Evolutionary conservation across 1,140 invertebrate species (phyloP).

Genomic region (Hyposmocoma kahamanoa): DNA sequence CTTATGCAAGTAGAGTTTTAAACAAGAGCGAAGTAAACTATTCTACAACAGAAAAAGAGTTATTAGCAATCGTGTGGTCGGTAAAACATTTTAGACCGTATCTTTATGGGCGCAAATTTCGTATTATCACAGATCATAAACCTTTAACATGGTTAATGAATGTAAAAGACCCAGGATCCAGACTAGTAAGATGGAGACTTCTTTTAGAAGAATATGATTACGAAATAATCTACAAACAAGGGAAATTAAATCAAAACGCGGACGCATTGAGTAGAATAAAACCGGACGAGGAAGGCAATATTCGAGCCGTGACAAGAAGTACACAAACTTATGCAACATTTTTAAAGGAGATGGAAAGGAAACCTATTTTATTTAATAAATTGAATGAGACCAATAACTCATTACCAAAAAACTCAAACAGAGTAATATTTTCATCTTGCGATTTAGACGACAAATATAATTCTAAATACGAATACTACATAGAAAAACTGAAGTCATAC

Average conservation of each 20-base stretch:
- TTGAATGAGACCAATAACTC: background rate
- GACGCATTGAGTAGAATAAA: conserved; percentile 37
- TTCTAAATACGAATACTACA: background rate
- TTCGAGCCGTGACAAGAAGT: background rate
- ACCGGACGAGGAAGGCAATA: background rate
- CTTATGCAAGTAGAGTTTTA: conserved; percentile 3
- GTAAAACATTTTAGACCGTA: conserved; percentile 64
- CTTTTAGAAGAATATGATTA: conserved; percentile 61
- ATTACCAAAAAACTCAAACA: background rate
- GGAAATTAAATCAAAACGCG: conserved; percentile 38
- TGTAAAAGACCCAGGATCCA: conserved; percentile 53
- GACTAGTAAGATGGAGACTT: conserved; percentile 58
- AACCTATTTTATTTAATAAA: background rate
- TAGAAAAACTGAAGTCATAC: background rate
- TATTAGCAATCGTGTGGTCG: conserved; percentile 17
- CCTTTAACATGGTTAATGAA: conserved; percentile 63
- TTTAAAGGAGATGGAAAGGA: background rate
- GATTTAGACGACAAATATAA: background rate
- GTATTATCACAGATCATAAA: conserved; percentile 69
- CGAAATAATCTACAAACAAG: conserved; percentile 52
- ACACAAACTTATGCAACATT: background rate
- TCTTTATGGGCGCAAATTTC: conserved; percentile 65
- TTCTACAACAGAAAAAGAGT: conserved; percentile 49
- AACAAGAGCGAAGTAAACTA: conserved; percentile 12
- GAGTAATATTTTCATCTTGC: conserved; percentile 1